Conservation (phyloP, 2,797 vertebrate genomes). For the Mionectes olivaceus region DNA sequence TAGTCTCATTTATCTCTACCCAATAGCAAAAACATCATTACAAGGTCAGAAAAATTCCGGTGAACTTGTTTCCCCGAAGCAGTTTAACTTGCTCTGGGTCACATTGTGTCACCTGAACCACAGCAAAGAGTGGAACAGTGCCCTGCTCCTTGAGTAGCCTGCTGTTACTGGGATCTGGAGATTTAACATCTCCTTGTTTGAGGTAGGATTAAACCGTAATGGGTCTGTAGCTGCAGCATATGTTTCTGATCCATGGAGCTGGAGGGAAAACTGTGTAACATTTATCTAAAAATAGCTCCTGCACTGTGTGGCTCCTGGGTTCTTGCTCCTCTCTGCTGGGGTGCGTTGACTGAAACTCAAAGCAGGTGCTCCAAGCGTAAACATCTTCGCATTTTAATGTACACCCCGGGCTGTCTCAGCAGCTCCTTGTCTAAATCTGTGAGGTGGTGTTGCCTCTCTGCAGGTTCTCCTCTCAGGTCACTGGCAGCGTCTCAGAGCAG, state of each 20-base stretch:
- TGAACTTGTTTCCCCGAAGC: neutral
- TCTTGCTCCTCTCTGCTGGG: neutral
- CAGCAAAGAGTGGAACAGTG: neutral
- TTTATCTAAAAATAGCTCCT: neutral
- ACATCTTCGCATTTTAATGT: neutral
- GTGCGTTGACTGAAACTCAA: neutral
- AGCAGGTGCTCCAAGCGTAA: neutral
- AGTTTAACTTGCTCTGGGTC: neutral
- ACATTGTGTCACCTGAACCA: neutral
- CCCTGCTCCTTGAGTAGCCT: neutral
- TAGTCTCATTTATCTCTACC: neutral
- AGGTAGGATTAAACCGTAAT: neutral
- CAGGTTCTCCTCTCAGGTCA: neutral
- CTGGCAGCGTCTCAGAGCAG: neutral
- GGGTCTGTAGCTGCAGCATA: neutral
- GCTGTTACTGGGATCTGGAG: neutral
- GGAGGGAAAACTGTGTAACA: neutral
- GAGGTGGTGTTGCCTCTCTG: neutral
- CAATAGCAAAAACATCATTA: neutral
- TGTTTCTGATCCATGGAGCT: conserved; percentile 40
- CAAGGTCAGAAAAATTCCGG: neutral
- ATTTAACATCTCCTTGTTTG: neutral
- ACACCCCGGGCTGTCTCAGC: neutral
- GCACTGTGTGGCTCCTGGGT: neutral
- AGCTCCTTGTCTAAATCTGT: neutral